These are phyloP conservation scores for Mormyrus lacerda DNA, from an alignment of 2,113 vertebrate genomes.

Conservation along the genomic window DNA sequence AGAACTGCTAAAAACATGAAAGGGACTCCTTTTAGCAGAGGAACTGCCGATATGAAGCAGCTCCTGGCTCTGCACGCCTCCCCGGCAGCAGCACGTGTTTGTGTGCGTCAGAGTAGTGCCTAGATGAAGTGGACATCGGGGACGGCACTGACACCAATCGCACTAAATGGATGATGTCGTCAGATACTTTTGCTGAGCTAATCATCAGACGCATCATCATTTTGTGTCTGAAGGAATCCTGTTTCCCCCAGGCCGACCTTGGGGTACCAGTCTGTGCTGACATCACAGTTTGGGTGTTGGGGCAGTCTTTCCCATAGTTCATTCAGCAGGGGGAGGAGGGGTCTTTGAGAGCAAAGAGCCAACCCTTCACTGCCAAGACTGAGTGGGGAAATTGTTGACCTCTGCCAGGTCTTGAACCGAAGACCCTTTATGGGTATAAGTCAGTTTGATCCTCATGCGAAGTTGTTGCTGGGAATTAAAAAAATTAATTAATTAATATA, in stretches of 20 bases:
- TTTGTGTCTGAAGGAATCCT: conserved; percentile 48
- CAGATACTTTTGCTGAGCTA: conserved; percentile 43
- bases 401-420: conserved; percentile 96
- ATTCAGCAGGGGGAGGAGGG: conserved; percentile 59
- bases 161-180: conserved; percentile 54
- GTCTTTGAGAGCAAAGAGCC: conserved; percentile 62
- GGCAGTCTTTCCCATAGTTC: conserved; percentile 81
- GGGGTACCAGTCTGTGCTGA: conserved; percentile 58
- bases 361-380: conserved; percentile 93
- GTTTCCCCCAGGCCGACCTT: conserved; percentile 72
- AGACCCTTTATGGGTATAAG: conserved; percentile 95
- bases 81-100: not conserved
- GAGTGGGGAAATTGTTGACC: conserved; percentile 97
- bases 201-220: conserved; percentile 44
- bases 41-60: not conserved
- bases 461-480: conserved; percentile 80
- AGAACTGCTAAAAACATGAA: conserved; percentile 17
- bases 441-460: conserved; percentile 98
- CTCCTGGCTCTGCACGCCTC: not conserved
- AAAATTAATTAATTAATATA: not conserved
- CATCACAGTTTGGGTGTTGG: conserved; percentile 43
- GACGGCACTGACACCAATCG: conserved; percentile 21
- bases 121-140: not conserved
- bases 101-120: conserved; percentile 14
- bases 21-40: not conserved